phyloP scores from a whole-genome alignment of 2,113 vertebrate species.

The Sylvia atricapilla region DNA sequence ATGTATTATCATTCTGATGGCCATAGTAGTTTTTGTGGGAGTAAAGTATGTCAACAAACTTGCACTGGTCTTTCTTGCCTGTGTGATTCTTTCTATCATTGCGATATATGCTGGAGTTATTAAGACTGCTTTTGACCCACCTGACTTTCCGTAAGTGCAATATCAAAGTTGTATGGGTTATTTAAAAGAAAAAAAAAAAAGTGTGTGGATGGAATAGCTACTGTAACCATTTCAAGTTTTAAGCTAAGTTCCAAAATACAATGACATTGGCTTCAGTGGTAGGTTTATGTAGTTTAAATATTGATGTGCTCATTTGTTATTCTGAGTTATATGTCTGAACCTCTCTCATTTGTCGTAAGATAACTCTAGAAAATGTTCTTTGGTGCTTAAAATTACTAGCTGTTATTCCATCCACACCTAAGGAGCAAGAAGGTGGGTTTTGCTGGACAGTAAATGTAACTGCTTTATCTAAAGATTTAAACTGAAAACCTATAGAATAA shows the following conservation, averaged over 20 bases:
- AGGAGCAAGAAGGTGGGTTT: not conserved
- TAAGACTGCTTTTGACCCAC: constrained; percentile 89
- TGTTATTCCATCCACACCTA: not conserved
- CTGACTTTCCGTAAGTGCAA: constrained; percentile 85
- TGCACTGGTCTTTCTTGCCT: constrained; percentile 91
- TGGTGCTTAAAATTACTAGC: not conserved
- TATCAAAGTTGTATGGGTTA: not conserved
- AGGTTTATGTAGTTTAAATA: not conserved
- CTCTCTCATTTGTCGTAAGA: not conserved
- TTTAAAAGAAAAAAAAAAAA: not conserved
- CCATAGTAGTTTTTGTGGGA: constrained; percentile 91
- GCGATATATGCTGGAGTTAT: constrained; percentile 95
- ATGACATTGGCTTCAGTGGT: not conserved
- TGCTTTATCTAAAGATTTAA: not conserved
- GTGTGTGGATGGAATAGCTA: not conserved
- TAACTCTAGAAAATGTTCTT: not conserved
- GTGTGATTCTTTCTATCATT: constrained; percentile 92
- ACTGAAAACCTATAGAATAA: not conserved
- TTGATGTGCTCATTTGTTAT: not conserved
- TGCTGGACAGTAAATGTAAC: not conserved
- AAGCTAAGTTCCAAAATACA: not conserved
- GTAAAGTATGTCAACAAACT: constrained; percentile 98
- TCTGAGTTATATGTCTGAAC: not conserved
- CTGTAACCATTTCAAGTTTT: not conserved
- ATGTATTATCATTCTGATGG: constrained; percentile 85